These are phyloP conservation scores for Phylloscopus collybita DNA, from an alignment of 2,797 vertebrate species.

Conservation along the genomic window DNA sequence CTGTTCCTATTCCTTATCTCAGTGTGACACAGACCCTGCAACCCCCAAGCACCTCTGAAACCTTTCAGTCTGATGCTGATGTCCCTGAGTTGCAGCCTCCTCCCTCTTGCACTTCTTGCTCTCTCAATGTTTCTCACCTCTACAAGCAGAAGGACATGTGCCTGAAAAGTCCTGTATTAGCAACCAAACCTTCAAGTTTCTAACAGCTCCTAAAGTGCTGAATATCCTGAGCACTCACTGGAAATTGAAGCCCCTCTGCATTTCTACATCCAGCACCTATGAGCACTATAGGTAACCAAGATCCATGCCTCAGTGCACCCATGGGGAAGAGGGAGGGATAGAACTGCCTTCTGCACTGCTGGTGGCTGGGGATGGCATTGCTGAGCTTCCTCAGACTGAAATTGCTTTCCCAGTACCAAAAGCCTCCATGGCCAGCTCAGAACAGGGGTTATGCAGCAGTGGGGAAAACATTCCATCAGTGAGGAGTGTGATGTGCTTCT, in stretches of 20 bases:
- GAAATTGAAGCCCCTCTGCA: not conserved
- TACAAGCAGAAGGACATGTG: not conserved
- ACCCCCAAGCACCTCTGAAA: not conserved
- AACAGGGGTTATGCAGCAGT: not conserved
- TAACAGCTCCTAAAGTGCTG: not conserved
- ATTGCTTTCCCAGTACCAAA: not conserved
- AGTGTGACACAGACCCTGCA: not conserved
- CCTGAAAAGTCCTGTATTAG: not conserved
- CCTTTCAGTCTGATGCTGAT: not conserved
- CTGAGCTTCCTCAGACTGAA: not conserved
- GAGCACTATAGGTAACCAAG: not conserved
- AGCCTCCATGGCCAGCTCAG: not conserved
- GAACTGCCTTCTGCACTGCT: not conserved
- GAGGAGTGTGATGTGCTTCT: not conserved
- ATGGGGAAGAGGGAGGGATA: not conserved
- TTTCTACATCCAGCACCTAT: not conserved
- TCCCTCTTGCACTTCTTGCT: not conserved
- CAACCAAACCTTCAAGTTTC: not conserved
- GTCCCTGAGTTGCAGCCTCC: not conserved
- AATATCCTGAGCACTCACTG: not conserved
- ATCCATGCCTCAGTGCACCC: accelerated
- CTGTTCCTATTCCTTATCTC: not conserved
- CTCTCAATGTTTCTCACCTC: not conserved
- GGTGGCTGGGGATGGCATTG: not conserved
- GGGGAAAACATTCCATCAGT: not conserved